Base-by-base conservation (phyloP, 2,888 invertebrate species). In the Heliconius cydno region DNA sequence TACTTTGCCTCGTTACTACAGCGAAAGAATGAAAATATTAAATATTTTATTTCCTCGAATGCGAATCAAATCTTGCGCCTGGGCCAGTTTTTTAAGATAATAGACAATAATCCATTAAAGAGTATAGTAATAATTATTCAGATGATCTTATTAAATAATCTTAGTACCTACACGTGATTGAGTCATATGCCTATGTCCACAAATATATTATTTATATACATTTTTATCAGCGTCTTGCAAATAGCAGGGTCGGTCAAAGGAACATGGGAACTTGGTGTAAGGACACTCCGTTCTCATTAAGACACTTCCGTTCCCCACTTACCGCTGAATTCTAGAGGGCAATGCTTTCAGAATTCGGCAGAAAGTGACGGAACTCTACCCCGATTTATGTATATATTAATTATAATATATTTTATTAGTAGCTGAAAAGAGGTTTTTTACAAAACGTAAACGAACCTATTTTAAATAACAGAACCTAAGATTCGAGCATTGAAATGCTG, bases 351-450 rank as follows among this genome's bases (percentile, higher is more conserved):
- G 34, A 34, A 34, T 34, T 34, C 34, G 7, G 34, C 34, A 34
- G 34, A 34, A 34, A 34, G 19, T 52, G 46, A 19, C 46, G 19
- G 0, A 52, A 19, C 46, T 19, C 19, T 6, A 19, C 6, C 6
- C 6, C 57, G 3, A 41, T 4, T 65, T 6, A 66, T 30, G 30
- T 9, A 30, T 66, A 25, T 34, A 73, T 73, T 12, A n/a, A 34
- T n/a, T 34, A 60, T 12, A 73, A 34, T 57, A 73, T 41, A 74
- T 63, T 19, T 38, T 25, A n/a, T 68, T 68, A 34, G n/a, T 38
- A 38, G 46, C 46, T 19, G 46, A 52, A 52, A 52, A 52, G 46
- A 52, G 46, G 6, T 46, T 15, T 46, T 19, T 46, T 19, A 46
- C 46, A 46, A 46, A 46, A 5, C 19, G 15, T 46, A 46, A 46